phyloP scores from a whole-genome alignment of 2,797 vertebrate genomes.

The Epinephelus malabaricus region DNA sequence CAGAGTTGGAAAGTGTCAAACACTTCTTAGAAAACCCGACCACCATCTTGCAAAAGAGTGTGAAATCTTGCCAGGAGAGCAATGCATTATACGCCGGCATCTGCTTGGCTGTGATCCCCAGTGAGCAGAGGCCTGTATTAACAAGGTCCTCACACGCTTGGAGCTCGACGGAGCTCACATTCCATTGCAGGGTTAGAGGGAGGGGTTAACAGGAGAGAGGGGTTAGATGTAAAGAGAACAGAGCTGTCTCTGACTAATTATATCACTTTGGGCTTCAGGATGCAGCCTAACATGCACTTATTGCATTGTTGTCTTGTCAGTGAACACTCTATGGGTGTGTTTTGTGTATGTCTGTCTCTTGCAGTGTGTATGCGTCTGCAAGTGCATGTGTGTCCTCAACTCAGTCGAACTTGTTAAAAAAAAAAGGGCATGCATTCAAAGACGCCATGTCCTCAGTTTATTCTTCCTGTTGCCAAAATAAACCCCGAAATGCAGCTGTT shows the following conservation, averaged over 20 bases:
- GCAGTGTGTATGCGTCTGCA: not conserved
- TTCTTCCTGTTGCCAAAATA: slow-evolving; percentile 18
- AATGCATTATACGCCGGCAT: slow-evolving; percentile 49
- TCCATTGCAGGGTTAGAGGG: slow-evolving; percentile 65
- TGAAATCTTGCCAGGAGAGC: slow-evolving; percentile 54
- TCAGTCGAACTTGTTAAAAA: slow-evolving; percentile 2
- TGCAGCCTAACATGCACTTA: slow-evolving; percentile 22
- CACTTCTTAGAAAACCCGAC: slow-evolving; percentile 21
- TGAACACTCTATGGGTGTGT: not conserved
- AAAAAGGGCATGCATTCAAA: slow-evolving; percentile 18
- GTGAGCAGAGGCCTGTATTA: slow-evolving; percentile 71
- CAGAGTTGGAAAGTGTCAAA: slow-evolving; percentile 18
- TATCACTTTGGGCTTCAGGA: slow-evolving; percentile 22
- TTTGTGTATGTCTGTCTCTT: not conserved
- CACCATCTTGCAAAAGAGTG: slow-evolving; percentile 39
- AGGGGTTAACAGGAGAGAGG: slow-evolving; percentile 29
- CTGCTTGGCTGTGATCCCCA: slow-evolving; percentile 62
- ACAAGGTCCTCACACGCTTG: slow-evolving; percentile 71
- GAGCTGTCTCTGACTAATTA: slow-evolving; percentile 41
- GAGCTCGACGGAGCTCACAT: slow-evolving; percentile 65
- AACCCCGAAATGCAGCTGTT: slow-evolving; percentile 31
- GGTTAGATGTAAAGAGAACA: slow-evolving; percentile 12
- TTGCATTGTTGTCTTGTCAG: slow-evolving; percentile 18
- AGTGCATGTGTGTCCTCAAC: not conserved
- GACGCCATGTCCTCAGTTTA: not conserved